These are phyloP conservation scores for Allacma fusca DNA, from an alignment of 2,888 invertebrate species.

Conservation along the genomic window DNA sequence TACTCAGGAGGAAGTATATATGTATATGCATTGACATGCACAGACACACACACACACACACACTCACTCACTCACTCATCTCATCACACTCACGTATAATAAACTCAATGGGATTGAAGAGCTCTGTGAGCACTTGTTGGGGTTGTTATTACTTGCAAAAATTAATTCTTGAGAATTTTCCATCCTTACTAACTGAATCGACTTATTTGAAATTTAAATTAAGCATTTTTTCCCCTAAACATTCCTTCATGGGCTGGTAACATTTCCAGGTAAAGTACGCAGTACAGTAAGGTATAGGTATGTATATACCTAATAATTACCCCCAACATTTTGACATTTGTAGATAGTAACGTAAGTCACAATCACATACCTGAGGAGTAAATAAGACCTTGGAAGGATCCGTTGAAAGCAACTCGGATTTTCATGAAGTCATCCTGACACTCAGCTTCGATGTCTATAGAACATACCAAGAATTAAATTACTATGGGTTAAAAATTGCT, in stretches of 20 bases:
- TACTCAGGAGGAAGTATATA: background rate
- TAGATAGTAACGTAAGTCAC: too few species aligned
- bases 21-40: too few species aligned
- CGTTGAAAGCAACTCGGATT: conserved; percentile 90
- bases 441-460: conserved; percentile 91
- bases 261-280: background rate
- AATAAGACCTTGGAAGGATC: conserved; percentile 85
- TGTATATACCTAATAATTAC: too few species aligned
- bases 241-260: background rate
- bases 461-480: background rate
- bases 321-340: too few species aligned
- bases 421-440: conserved; percentile 97
- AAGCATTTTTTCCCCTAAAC: background rate
- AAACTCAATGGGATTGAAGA: conserved; percentile 10
- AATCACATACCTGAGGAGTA: conserved; percentile 94
- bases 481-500: background rate
- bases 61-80: background rate
- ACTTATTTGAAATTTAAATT: background rate
- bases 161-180: conserved; percentile 5
- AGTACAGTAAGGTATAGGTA: background rate
- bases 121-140: background rate
- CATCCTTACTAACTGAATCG: background rate
- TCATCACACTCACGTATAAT: background rate
- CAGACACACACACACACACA: too few species aligned
- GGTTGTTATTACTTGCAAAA: background rate